Evolutionary conservation across 1,140 invertebrate species (phyloP).

Genomic region (Wiebesia pumilae): DNA sequence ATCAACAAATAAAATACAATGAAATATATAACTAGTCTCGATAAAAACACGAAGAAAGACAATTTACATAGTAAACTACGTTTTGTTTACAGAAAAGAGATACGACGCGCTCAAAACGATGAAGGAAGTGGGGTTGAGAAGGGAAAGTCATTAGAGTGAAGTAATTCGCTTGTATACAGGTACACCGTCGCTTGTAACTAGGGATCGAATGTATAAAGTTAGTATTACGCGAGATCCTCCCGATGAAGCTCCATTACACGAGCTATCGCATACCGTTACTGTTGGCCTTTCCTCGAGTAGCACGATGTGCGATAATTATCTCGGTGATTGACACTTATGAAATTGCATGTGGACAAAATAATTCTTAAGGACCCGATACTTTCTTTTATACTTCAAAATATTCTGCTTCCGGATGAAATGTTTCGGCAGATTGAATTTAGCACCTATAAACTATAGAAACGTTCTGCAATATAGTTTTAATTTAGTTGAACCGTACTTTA

Average conservation of each 20-base stretch:
- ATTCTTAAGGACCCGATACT: neutral
- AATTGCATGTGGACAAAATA: neutral
- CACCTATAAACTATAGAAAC: neutral
- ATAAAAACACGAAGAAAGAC: neutral
- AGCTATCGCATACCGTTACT: neutral
- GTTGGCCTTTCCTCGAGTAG: neutral
- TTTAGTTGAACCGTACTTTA: neutral
- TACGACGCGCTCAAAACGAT: neutral
- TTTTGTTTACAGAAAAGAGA: neutral
- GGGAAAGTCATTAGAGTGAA: neutral
- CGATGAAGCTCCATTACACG: slow-evolving; percentile 2
- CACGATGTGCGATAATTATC: neutral
- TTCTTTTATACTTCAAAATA: neutral
- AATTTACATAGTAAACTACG: neutral
- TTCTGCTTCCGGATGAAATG: neutral
- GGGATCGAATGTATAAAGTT: neutral
- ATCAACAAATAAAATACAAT: neutral
- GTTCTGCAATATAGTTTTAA: no score
- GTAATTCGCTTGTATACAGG: slow-evolving; percentile 1
- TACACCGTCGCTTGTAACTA: neutral
- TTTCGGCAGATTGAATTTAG: neutral
- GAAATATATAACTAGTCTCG: neutral
- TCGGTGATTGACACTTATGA: slow-evolving; percentile 3
- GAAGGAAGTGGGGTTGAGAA: neutral
- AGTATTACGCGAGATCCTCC: neutral